phyloP scores from a whole-genome alignment of 92 coral and sea anemone genomes.

The Palythoa heliodiscus region DNA sequence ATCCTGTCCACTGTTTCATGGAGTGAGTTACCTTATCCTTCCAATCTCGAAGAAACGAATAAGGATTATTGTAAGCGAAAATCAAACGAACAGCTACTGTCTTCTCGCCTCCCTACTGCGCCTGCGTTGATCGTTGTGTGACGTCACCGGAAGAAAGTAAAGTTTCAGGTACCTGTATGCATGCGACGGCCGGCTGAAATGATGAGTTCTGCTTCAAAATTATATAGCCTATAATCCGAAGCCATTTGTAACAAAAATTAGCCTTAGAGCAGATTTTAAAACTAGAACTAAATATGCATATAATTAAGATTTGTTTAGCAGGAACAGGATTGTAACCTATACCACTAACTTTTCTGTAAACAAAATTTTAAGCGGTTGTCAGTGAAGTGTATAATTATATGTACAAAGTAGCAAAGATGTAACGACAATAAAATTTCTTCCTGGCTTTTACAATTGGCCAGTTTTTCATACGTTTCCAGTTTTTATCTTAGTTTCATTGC shows the following conservation, averaged over 20 bases:
- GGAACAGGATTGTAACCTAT: no score
- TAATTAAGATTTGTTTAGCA: no score
- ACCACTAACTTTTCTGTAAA: no score
- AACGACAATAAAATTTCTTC: no score
- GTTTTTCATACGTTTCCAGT: no score
- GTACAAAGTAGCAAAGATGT: no score
- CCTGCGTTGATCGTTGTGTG: slow-evolving; percentile 42
- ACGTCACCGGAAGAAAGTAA: slow-evolving; percentile 48
- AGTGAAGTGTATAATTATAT: no score
- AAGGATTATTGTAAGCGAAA: slow-evolving; percentile 30
- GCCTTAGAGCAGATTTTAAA: no score
- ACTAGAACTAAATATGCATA: no score
- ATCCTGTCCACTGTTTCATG: slow-evolving; percentile 67
- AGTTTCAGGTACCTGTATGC: slow-evolving; percentile 46
- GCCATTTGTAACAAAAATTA: neutral
- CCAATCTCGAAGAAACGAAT: slow-evolving; percentile 33
- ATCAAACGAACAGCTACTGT: slow-evolving; percentile 50
- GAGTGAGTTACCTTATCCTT: slow-evolving; percentile 42
- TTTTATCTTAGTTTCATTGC: no score
- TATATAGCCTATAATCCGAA: slow-evolving; percentile 3
- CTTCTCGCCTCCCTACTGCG: slow-evolving; percentile 43
- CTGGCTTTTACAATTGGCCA: no score
- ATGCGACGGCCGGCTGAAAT: neutral
- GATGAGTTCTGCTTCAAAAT: neutral
- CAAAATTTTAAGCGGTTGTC: no score